Evolutionary conservation across 1,140 invertebrate genomes (phyloP), one percentile per base, ranked within the genome.

Genomic region (Marisa cornuarietis): DNA sequence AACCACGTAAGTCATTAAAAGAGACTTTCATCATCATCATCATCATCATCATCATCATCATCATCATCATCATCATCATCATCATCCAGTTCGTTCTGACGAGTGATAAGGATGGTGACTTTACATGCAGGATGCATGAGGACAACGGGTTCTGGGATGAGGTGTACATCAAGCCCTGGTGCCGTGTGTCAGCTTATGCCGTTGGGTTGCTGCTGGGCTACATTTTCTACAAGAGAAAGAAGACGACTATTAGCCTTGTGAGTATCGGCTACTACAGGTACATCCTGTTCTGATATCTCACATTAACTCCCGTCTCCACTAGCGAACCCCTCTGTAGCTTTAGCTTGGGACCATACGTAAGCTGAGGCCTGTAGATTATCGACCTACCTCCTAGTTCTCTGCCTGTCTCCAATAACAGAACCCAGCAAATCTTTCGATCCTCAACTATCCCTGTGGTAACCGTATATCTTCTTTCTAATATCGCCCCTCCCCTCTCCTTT

Each of bases 151-250:
- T 83, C 79, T 90, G 85, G 85, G 81, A 89, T 16, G 96, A 97
- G 83, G 96, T 98, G 84, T 98, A 97, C 83, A 96, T 97, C 2
- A 91, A 91, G 68, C 93, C 93, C 10, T 93, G 93, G 87, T 91
- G 90, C 82, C 87, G 93, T 68, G 90, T 92, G 51, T 90, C 90
- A 10, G 91, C 93, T 18, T 93, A 92, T 82, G 87, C 93, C 72
- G 85, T 93, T 75, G 93, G 93, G 3, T 88, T 93, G 65, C 66
- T 91, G 20, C 83, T 92, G 9, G 93, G 91, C 26, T 91, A 92
- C 69, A 61, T 90, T 42, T 76, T 92, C 18, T 88, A 86, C 79
- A 87, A 85, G 74, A 62, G 71, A 68, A 65, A 83, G 79, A 68
- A 84, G 81, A 62, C 77, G 61, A 79, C 63, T 10, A 68, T 87